phyloP scores from a whole-genome alignment of 2,113 vertebrate genomes.

The Siniperca chuatsi region DNA sequence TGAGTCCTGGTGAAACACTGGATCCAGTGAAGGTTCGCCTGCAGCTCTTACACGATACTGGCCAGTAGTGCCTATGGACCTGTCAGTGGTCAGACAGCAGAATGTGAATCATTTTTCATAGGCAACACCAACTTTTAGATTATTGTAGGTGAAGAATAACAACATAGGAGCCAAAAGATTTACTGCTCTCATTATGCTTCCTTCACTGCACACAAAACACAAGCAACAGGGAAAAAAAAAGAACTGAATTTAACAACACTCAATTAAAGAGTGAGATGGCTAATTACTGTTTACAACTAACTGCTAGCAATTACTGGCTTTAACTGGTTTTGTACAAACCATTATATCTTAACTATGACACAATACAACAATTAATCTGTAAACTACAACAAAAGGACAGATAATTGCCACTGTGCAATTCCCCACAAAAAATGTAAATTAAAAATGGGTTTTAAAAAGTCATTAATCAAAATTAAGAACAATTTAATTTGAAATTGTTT shows the following conservation, averaged over 20 bases:
- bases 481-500: not conserved
- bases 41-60: conserved; percentile 96
- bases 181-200: not conserved
- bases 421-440: not conserved
- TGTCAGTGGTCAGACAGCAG: conserved; percentile 61
- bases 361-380: not conserved
- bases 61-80: conserved; percentile 95
- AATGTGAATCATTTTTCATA: not conserved
- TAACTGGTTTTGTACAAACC: not conserved
- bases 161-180: not conserved
- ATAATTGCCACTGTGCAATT: not conserved
- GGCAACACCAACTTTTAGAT: not conserved
- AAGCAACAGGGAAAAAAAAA: not conserved
- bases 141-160: not conserved
- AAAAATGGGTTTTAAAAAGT: not conserved
- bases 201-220: not conserved
- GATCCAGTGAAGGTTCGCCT: conserved; percentile 91
- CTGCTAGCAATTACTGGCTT: conserved; percentile 1
- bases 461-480: not conserved
- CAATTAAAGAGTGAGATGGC: not conserved
- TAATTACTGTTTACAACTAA: conserved; percentile 19
- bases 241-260: not conserved
- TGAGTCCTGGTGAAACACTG: conserved; percentile 87
- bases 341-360: not conserved
- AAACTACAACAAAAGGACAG: not conserved